phyloP scores from a whole-genome alignment of 2,113 vertebrate genomes.

The Zapus hudsonius region DNA sequence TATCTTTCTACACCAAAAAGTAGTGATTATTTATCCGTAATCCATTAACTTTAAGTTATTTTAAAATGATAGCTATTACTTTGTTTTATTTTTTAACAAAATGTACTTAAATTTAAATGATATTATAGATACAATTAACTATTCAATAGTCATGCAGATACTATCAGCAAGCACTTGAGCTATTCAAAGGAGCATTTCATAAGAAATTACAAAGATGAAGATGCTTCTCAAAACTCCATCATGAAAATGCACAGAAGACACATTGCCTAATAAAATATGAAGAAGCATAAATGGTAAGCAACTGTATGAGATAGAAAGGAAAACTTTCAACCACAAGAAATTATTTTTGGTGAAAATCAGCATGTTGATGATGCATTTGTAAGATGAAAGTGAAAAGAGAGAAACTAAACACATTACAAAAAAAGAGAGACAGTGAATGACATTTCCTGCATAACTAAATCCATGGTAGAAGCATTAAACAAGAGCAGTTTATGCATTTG shows the following conservation, averaged over 20 bases:
- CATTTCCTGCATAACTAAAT: background rate
- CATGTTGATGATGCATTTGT: background rate
- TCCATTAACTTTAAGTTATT: constrained; percentile 71
- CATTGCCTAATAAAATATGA: background rate
- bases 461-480: background rate
- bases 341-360: background rate
- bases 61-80: constrained; percentile 17
- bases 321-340: background rate
- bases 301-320: background rate
- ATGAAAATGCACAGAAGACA: background rate
- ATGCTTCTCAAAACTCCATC: background rate
- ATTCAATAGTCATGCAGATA: constrained; percentile 62
- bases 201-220: background rate
- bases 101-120: constrained; percentile 5
- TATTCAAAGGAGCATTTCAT: background rate
- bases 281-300: background rate
- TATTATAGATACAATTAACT: constrained; percentile 18
- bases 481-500: background rate
- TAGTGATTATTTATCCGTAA: constrained; percentile 43
- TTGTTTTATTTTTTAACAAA: background rate
- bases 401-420: rapidly evolving
- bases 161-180: background rate
- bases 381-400: background rate
- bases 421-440: background rate
- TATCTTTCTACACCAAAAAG: background rate